phyloP scores from a whole-genome alignment of 2,797 vertebrate species.

The Coreius guichenoti region DNA sequence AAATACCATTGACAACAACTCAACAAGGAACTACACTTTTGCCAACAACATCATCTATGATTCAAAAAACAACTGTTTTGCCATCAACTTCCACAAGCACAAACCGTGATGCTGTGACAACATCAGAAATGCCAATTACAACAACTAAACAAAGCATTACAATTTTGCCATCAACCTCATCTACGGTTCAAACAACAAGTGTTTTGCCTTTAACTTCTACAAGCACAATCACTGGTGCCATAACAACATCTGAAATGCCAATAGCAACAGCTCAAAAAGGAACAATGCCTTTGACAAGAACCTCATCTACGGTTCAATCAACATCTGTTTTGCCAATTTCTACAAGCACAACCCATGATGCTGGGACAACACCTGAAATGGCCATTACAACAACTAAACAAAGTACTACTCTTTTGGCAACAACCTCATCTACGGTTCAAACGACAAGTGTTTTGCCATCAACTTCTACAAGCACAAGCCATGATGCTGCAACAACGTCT shows the following conservation, averaged over 20 bases:
- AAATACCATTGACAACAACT: neutral
- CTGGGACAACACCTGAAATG: neutral
- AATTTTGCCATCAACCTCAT: neutral
- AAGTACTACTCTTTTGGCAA: neutral
- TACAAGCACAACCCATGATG: neutral
- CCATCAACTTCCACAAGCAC: neutral
- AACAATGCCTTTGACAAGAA: no score
- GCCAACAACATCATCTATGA: neutral
- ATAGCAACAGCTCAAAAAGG: no score
- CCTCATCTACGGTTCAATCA: neutral
- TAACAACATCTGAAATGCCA: no score
- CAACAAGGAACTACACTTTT: neutral
- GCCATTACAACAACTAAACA: neutral
- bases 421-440: neutral
- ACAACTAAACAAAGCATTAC: neutral
- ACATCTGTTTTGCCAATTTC: neutral
- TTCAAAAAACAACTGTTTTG: neutral
- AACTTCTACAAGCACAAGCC: neutral
- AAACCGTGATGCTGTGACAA: neutral
- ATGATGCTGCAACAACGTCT: neutral
- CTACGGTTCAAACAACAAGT: neutral
- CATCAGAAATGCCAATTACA: neutral
- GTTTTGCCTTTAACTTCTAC: neutral
- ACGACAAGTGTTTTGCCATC: neutral
- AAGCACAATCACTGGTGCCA: no score